Base-by-base conservation (phyloP, 2,888 invertebrate species). In the Eupsilia transversa region DNA sequence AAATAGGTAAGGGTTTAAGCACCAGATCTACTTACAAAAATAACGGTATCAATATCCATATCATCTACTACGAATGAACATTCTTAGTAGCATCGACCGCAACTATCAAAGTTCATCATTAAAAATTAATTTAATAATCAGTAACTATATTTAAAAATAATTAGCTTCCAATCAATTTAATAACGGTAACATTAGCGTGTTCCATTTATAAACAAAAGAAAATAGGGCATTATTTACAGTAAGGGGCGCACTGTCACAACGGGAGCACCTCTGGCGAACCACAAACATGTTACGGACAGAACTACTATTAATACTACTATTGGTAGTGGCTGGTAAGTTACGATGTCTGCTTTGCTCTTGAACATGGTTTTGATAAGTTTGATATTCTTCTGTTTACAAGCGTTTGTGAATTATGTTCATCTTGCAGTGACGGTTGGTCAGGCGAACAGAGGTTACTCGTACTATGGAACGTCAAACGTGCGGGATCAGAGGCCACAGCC, bases 321-420 rank as follows among this genome's bases (percentile, higher is more conserved):
- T 92, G 33, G 69, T 91, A 17, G 84, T 84, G 4, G 83, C 87
- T 65, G 92, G 93, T 93, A 82, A 90, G 93, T 84, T 46, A 82
- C 54, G 65, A 85, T 85, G 63, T 80, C 83, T 33, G 60, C 70
- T 69, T 54, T 71, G 20, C n/a, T 75, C 12, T 57, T 74, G 2
- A 74, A 57, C 23, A 52, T 67, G 52, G 74, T 74, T 60, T n/a
- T 35, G 7, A 12, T 75, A 27, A 71, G 46, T 43, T 54, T 70
- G 49, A 27, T 76, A 38, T 61, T 70, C 7, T 74, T 74, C 10
- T 74, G 20, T 57, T 64, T 77, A n/a, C 65, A 74, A 72, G 46
- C 27, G 1, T 60, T 70, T 69, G 9, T 82, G 1, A 46, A 66
- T 70, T 79, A 56, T 68, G 77, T 65, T 75, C 64, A 65, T 64